Base-by-base conservation (phyloP, 2,888 invertebrate genomes). In the Drosophila conformis region DNA sequence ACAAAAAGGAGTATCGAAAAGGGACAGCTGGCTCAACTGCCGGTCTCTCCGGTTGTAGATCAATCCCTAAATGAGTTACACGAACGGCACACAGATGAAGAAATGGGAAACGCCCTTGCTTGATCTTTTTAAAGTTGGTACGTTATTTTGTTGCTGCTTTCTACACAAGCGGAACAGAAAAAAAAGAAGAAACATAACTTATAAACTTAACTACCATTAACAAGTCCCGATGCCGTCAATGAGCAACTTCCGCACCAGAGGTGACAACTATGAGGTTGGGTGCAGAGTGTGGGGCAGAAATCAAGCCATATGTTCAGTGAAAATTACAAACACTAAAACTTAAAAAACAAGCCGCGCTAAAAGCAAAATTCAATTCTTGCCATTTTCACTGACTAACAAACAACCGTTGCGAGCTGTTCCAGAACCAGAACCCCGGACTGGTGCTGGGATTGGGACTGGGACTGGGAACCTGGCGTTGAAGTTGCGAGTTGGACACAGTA, bases 321-420 rank as follows among this genome's bases (percentile, higher is more conserved):
- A 88, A 83, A 85, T 83, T 79, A 85, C 82, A 87, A 80, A 78
- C 87, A 86, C 82, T 80, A 83, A 82, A 87, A 87, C 69, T 78
- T 81, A 40, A 85, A 70, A 89, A 89, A 87, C 89, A 81, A 87
- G 89, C 88, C 88, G 89, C 88, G 89, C 86, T 87, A 87, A 87
- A 87, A 87, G 87, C 87, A 87, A 87, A 87, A 89, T 87, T 89
- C 87, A 82, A 87, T 87, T 87, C 87, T 82, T 87, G 79, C 83
- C 88, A 88, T 86, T 85, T 88, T 68, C 83, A 83, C 78, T 73
- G 88, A 74, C 87, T 81, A 89, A 87, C 88, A 89, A 85, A 89
- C 89, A 89, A 85, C 89, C 88, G 82, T 85, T 89, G 80, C 71
- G 57, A 68, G 73, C 65, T 62, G 57, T 46, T 52, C 31, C 68